Evolutionary conservation across 2,888 invertebrate species (phyloP), one percentile per base, ranked within the genome.

Genomic region (Drosophila monieri): DNA sequence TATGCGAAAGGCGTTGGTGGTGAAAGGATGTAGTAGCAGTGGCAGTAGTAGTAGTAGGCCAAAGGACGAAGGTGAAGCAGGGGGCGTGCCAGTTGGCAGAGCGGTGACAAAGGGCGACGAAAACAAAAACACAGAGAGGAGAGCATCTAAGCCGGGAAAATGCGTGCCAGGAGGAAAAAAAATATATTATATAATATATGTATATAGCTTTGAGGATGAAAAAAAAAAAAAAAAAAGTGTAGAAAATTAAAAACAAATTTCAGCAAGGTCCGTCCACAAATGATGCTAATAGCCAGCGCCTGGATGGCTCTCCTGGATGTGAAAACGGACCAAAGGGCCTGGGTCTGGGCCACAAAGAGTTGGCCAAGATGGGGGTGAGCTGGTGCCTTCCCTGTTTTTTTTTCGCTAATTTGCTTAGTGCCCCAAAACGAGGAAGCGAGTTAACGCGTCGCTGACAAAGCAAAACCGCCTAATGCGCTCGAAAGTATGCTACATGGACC

Each of bases 1-100:
- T 86, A 84, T 78, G 87, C 74, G 60, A 46, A 48, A 68, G 62
- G 43, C 47, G 37, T 58, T 39, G 51, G 23, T 46, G 37, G 51
- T 21, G 23, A 46, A 47, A 47, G 55, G 47, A 51, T 44, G 41
- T 37, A 30, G 62, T 43, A 44, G 62, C 43, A 41, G 64, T 49
- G 25, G 15, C 15, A 27, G 44, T 65, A n/a, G 37, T 53, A 59
- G 54, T 39, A 23, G 57, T 32, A 47, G 47, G 48, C n/a, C 10
- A 39, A 27, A 47, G 44, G 51, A 15, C 6, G 25, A 52, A 30
- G 39, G 18, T 21, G 39, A 23, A 23, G 35, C 27, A 2, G 9
- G n/a, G 35, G 35, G 35, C 35, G 35, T n/a, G n/a, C n/a, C n/a
- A n/a, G n/a, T n/a, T n/a, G 35, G n/a, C 35, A 35, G 35, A 35